Evolutionary conservation across 2,888 invertebrate genomes (phyloP).

Genomic region (Noctua janthina): DNA sequence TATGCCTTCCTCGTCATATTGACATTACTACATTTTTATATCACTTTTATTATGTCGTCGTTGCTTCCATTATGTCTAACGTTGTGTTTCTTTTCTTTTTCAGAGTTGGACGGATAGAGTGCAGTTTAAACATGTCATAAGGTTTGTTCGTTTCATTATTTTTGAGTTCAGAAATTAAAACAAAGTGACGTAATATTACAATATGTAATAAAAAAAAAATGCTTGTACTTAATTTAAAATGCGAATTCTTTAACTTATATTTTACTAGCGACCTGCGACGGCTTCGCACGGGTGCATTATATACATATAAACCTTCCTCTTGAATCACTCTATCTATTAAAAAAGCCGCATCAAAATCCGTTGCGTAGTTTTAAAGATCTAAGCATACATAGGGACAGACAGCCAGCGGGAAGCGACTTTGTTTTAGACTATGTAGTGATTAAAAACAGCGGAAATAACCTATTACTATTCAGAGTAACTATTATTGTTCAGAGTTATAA

Average conservation of each 20-base stretch:
- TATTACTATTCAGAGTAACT: too few relatives aligned
- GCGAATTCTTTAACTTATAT: background rate
- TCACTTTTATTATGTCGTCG: conserved; percentile 75
- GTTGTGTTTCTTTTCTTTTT: conserved; percentile 72
- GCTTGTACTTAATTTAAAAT: background rate
- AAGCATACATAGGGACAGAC: too few relatives aligned
- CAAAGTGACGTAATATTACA: background rate
- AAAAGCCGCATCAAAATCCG: too few relatives aligned
- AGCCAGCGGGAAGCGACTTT: too few relatives aligned
- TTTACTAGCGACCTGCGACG: background rate
- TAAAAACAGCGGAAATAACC: background rate
- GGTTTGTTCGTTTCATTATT: conserved; percentile 63
- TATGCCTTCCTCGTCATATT: conserved; percentile 80
- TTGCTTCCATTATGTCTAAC: conserved; percentile 52
- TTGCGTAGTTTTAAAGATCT: too few relatives aligned
- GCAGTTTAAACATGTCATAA: conserved; percentile 81
- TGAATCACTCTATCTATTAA: too few relatives aligned
- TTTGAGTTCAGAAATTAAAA: background rate
- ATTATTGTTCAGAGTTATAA: background rate
- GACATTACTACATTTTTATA: conserved; percentile 78
- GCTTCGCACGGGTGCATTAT: too few relatives aligned
- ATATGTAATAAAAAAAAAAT: background rate
- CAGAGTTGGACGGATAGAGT: conserved; percentile 69
- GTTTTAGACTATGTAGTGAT: background rate
- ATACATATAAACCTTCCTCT: too few relatives aligned